phyloP scores from a whole-genome alignment of 2,113 vertebrate species.

The Sinocyclocheilus rhinocerous region DNA sequence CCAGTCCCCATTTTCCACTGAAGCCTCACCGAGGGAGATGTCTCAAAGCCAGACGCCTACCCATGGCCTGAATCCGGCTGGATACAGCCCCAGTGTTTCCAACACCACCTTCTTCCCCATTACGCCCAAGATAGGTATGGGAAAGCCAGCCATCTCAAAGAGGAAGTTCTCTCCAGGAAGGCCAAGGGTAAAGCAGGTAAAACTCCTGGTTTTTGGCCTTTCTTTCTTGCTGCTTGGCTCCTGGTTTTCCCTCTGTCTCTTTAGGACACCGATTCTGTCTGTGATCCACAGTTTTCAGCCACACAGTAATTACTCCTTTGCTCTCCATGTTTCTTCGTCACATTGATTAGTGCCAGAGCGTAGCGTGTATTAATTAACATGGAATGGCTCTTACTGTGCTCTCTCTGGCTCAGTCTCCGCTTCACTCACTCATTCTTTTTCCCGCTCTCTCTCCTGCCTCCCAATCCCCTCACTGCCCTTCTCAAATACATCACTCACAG shows the following conservation, averaged over 20 bases:
- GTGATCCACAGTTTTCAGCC: constrained; percentile 45
- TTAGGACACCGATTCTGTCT: constrained; percentile 8
- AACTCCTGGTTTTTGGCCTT: constrained; percentile 18
- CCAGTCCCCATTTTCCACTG: constrained; percentile 80
- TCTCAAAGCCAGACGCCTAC: constrained; percentile 66
- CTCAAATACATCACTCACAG: constrained; percentile 53
- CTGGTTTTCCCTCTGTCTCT: constrained; percentile 11
- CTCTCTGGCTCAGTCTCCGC: not conserved
- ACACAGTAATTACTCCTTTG: constrained; percentile 48
- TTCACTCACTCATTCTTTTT: constrained; percentile 4
- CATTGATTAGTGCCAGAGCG: constrained; percentile 55
- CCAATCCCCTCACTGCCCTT: constrained; percentile 15
- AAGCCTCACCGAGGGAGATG: constrained; percentile 77
- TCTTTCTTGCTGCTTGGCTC: not conserved
- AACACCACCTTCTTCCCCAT: constrained; percentile 82
- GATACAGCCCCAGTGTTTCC: constrained; percentile 63
- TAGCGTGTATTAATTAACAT: constrained; percentile 60
- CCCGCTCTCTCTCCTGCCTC: not conserved
- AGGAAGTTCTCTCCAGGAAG: constrained; percentile 96
- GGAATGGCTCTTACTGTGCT: constrained; percentile 45
- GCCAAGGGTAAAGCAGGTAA: constrained; percentile 91
- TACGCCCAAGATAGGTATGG: constrained; percentile 97
- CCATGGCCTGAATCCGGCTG: constrained; percentile 52
- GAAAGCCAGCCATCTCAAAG: constrained; percentile 96
- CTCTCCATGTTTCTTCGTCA: constrained; percentile 43